phyloP scores from a whole-genome alignment of 2,888 invertebrate genomes.

The Anthophora plumipes region DNA sequence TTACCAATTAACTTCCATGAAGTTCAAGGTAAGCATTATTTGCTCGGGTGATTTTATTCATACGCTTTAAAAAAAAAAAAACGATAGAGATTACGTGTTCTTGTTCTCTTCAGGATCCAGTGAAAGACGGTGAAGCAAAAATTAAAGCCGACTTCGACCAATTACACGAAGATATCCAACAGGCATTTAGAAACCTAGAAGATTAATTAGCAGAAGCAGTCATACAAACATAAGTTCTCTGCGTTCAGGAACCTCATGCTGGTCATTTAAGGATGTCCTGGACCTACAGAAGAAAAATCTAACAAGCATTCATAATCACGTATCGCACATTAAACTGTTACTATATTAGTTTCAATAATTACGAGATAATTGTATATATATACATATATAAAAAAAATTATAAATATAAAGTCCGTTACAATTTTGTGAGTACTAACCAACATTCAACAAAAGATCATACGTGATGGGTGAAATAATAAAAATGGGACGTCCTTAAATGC shows the following conservation, averaged over 20 bases:
- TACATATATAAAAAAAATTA: constrained; percentile 24
- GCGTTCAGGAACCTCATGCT: constrained; percentile 60
- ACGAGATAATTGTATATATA: constrained; percentile 59
- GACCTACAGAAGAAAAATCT: constrained; percentile 36
- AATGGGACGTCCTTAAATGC: constrained; percentile 77
- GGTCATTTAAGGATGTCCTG: constrained; percentile 74
- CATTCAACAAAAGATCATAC: constrained; percentile 29
- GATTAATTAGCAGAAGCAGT: constrained; percentile 88
- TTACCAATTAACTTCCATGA: constrained; percentile 99
- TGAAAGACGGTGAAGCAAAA: constrained; percentile 98
- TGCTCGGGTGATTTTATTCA: neutral
- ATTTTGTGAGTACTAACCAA: constrained; percentile 46
- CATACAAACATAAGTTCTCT: constrained; percentile 56
- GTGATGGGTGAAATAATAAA: constrained; percentile 67
- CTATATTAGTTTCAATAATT: constrained; percentile 35
- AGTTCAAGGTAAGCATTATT: constrained; percentile 93
- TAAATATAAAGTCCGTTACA: constrained; percentile 47
- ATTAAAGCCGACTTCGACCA: constrained; percentile 99
- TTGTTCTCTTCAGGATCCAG: constrained; percentile 91
- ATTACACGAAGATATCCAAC: constrained; percentile 97
- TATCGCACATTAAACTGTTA: constrained; percentile 48
- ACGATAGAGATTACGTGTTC: neutral
- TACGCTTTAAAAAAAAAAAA: neutral
- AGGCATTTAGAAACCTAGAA: constrained; percentile 99
- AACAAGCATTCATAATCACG: constrained; percentile 45